phyloP scores from a whole-genome alignment of 2,797 vertebrate genomes.

The Helarctos malayanus region DNA sequence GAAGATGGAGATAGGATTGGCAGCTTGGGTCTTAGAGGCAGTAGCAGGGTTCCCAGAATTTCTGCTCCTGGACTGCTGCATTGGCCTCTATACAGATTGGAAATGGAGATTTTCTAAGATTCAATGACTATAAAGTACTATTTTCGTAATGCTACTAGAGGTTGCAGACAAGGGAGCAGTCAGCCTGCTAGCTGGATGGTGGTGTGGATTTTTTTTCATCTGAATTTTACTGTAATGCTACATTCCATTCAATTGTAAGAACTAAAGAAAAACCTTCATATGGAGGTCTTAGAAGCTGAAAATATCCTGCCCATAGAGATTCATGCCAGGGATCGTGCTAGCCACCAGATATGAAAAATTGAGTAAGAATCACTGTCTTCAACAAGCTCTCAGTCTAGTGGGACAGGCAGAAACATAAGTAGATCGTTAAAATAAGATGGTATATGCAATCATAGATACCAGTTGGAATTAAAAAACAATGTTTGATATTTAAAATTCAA shows the following conservation, averaged over 20 bases:
- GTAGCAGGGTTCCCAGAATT: neutral
- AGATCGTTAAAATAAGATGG: constrained; percentile 31
- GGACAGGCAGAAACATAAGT: neutral
- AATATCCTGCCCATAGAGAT: neutral
- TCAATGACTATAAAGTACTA: neutral
- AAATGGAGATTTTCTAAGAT: constrained; percentile 33
- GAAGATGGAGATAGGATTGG: neutral
- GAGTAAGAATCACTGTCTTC: constrained; percentile 33
- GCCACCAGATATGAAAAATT: neutral
- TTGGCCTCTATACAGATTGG: neutral
- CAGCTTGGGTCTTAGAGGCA: neutral
- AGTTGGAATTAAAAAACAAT: neutral
- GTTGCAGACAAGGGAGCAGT: neutral
- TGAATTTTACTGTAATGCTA: neutral
- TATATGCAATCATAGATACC: neutral
- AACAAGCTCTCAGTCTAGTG: neutral
- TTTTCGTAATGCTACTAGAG: neutral
- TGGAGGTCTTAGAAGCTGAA: neutral
- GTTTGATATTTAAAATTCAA: constrained; percentile 55
- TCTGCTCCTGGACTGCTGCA: neutral
- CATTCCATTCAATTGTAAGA: neutral
- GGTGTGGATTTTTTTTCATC: neutral
- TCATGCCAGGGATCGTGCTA: neutral
- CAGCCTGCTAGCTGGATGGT: neutral
- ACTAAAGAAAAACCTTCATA: neutral